Evolutionary conservation across 2,113 vertebrate species (phyloP), one percentile per base, ranked within the genome.

Genomic region (Cyprinus carpio): DNA sequence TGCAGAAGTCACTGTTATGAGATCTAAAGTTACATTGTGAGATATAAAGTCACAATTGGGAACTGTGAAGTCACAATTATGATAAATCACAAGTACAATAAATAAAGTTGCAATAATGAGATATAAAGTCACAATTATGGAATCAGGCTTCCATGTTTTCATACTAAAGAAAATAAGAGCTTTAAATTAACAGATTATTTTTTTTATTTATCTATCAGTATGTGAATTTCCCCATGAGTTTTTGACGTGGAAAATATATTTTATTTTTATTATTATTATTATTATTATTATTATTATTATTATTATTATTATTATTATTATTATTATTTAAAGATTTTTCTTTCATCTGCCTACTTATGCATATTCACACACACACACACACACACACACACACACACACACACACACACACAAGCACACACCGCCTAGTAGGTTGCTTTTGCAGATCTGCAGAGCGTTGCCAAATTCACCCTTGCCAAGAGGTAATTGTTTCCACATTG

Each of bases 401-500:
- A 18, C 54, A 76, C 81, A 69, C 58, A 74, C 58, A 69, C 20
- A 75, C 65, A 69, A 31, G 62, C 62, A 81, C 75, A 88, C 75
- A 83, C 31, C 27, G 85, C 83, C 85, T 88, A 84, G 85, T 75
- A 81, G 40, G 87, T 89, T 86, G 87, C 86, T 91, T 87, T 81
- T 46, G 84, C 83, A 81, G 81, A 91, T 87, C 85, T 81, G 37
- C 78, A 81, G 23, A 37, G 43, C 74, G 7, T 58, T 87, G 83
- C 89, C 89, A 89, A 85, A 79, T 77, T 58, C 34, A 11, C 72
- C 37, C 87, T 85, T 84, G 88, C 92, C 93, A 92, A 89, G 86
- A 88, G 31, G 81, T 93, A 94, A 95, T 93, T 89, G 90, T 92
- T 95, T 91, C 93, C 94, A 93, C 90, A 90, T 91, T 92, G 87